Base-by-base conservation (phyloP, 2,888 invertebrate species). In the Lasioglossum morio region DNA sequence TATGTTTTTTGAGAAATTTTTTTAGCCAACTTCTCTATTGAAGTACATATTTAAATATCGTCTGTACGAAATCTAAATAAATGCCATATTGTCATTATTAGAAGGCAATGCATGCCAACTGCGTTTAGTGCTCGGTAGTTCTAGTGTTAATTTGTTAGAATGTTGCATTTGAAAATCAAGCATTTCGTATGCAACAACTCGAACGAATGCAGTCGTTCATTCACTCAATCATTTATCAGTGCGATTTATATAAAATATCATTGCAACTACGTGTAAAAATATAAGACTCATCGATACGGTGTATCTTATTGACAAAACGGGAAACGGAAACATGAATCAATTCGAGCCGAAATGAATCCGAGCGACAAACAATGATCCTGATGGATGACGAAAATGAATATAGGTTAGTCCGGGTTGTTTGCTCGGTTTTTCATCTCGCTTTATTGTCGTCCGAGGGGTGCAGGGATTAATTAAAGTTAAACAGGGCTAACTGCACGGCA, bases 381-480 rank as follows among this genome's bases (percentile, higher is more conserved):
- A 43, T 76, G 81, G 77, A 81, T 69, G 86, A 91, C 88, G 79
- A 86, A 88, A 86, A 53, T 63, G 57, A 57, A 53, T 70, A 74
- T 81, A 75, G 83, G 85, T 73, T 77, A 81, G 75, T 79, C 30
- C 53, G 78, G 53, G 34, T 72, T 93, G 92, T 94, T 94, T 93
- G 88, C 84, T 85, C 89, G 87, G 87, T 88, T 91, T 92, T 94
- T 93, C 93, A 93, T 93, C 90, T 92, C 83, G 79, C 89, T 92
- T 94, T 92, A 93, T 91, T 89, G 88, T 87, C 83, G 43, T 75
- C 60, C 80, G 27, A 79, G 69, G 89, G 87, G 89, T 57, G 91
- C 81, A 83, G 84, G 88, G 88, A 93, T 93, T 94, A 93, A 94
- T 94, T 92, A 93, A 94, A 93, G 92, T 92, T 92, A 93, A 93